Conservation (phyloP, 1,140 invertebrate genomes). For the Drosophila sulfurigaster region DNA sequence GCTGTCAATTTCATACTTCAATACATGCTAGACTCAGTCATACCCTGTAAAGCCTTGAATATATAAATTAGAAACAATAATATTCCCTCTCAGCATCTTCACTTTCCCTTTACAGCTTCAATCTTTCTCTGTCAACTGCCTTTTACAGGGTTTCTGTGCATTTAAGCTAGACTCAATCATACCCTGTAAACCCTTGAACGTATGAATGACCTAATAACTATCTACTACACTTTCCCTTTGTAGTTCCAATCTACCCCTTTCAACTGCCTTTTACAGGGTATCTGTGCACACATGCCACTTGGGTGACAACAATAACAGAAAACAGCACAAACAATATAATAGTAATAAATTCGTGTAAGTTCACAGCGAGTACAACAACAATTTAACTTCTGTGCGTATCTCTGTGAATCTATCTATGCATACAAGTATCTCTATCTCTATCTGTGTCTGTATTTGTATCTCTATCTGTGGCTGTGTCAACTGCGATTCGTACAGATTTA, state of each 20-base stretch:
- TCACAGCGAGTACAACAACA: constrained; percentile 57
- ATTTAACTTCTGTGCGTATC: constrained; percentile 32
- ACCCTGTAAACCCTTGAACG: too few relatives aligned
- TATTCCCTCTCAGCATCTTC: neutral
- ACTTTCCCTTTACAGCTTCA: neutral
- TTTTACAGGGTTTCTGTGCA: constrained; percentile 11
- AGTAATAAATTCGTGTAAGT: constrained; percentile 45
- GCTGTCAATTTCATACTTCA: too few relatives aligned
- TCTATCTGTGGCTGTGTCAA: constrained; percentile 18
- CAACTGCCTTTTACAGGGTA: neutral
- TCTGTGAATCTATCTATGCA: constrained; percentile 11
- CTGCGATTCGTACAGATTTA: constrained; percentile 62
- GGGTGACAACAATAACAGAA: constrained; percentile 18
- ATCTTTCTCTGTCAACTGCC: too few relatives aligned
- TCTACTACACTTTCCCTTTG: neutral
- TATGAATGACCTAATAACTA: neutral
- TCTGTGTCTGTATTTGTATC: constrained; percentile 11
- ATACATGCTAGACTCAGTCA: too few relatives aligned
- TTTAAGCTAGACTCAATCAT: neutral
- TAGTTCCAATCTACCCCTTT: constrained; percentile 1
- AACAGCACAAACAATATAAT: constrained; percentile 15
- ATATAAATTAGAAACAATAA: too few relatives aligned
- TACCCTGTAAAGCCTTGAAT: too few relatives aligned
- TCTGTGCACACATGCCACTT: constrained; percentile 41
- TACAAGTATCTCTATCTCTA: neutral